phyloP scores from a whole-genome alignment of 2,797 vertebrate genomes.

The Sebastolobus alascanus region DNA sequence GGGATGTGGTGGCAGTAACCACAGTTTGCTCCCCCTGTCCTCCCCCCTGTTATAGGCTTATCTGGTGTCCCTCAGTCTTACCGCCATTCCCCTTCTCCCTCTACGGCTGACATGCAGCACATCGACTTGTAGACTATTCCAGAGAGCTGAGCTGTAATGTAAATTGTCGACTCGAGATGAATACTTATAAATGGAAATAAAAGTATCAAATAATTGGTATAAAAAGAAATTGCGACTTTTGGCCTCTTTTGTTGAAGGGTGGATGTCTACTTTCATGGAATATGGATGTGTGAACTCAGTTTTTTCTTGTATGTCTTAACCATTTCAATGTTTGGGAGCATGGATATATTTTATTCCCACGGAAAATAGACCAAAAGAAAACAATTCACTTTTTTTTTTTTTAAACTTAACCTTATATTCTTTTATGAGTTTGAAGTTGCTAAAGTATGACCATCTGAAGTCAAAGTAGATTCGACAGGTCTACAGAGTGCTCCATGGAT shows the following conservation, averaged over 20 bases:
- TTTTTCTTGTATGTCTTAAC: neutral
- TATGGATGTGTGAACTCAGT: neutral
- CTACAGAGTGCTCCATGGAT: too few relatives aligned
- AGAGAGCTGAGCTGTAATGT: conserved; percentile 75
- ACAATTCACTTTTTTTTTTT: too few relatives aligned
- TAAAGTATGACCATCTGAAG: neutral
- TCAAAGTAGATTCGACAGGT: neutral
- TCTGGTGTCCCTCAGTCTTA: conserved; percentile 67
- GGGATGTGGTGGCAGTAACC: conserved; percentile 75
- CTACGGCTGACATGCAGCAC: conserved; percentile 52
- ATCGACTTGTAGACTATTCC: conserved; percentile 71
- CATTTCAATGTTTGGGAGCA: neutral
- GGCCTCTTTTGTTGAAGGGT: neutral
- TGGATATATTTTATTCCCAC: neutral
- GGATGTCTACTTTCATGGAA: neutral
- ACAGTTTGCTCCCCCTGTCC: conserved; percentile 25
- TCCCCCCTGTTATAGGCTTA: conserved; percentile 53
- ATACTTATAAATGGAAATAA: conserved; percentile 82
- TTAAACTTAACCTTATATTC: neutral
- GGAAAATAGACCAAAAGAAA: neutral
- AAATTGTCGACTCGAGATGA: conserved; percentile 78
- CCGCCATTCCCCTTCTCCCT: conserved; percentile 49
- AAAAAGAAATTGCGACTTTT: conserved; percentile 22
- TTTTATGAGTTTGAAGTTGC: neutral
- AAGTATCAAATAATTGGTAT: conserved; percentile 74